Percentiles rank a stretch among this genome's conserved stretches.
Conservation (phyloP, 2,113 vertebrate genomes). For the Lepisosteus oculatus region DNA sequence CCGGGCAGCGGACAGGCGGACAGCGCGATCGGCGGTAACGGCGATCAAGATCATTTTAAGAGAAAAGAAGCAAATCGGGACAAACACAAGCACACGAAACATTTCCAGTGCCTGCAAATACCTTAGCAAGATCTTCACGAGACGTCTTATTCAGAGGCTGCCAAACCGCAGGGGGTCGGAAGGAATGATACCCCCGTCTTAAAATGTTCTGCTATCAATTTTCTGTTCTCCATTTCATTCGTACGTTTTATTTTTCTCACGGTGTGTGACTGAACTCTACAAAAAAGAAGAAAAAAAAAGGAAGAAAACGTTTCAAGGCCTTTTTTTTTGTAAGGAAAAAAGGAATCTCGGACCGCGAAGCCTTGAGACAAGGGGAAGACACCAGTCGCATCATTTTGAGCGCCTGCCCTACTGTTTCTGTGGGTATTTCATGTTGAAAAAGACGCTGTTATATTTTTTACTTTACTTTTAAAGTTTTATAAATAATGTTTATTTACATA, state of each 20-base stretch:
- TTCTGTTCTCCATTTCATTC: slow-evolving; percentile 32
- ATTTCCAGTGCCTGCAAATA: slow-evolving; percentile 57
- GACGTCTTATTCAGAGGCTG: slow-evolving; percentile 50
- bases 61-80: slow-evolving; percentile 42
- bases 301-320: slow-evolving; percentile 40
- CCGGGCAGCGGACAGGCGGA: slow-evolving; percentile 28
- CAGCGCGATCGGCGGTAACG: no score
- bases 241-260: slow-evolving; percentile 46
- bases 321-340: slow-evolving; percentile 38
- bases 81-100: slow-evolving; percentile 58
- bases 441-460: slow-evolving; percentile 77
- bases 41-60: slow-evolving; percentile 39
- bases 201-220: slow-evolving; percentile 40
- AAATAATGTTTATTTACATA: slow-evolving; percentile 96
- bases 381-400: slow-evolving; percentile 53
- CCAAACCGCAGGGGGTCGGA: slow-evolving; percentile 55
- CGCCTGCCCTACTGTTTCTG: slow-evolving; percentile 61
- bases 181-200: slow-evolving; percentile 43
- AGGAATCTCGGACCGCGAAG: slow-evolving; percentile 43
- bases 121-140: slow-evolving; percentile 41
- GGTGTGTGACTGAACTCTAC: slow-evolving; percentile 37
- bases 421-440: slow-evolving; percentile 78
- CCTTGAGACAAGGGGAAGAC: slow-evolving; percentile 47
- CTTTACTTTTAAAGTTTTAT: slow-evolving; percentile 81
- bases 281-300: slow-evolving; percentile 31